Base-by-base conservation (phyloP, 2,797 vertebrate genomes). In the Halcyon smyrnensis region DNA sequence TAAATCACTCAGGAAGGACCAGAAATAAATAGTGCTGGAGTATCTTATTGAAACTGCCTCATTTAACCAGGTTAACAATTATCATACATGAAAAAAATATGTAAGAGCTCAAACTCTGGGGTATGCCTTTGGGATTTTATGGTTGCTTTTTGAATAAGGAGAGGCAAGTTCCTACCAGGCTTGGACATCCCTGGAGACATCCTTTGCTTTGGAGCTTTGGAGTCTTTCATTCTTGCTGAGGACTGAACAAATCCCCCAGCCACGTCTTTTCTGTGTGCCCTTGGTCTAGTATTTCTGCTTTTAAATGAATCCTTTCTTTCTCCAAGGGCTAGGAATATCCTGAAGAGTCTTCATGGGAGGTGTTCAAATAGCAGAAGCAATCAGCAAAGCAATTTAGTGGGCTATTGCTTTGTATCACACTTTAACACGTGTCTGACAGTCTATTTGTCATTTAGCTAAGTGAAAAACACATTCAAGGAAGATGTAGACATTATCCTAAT, bases 1-100 rank as follows among this genome's bases (percentile, higher is more conserved):
- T 71, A 94, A 92, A 95, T 96, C 53, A 51, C 41, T 92, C 60
- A 56, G 54, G 67, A 93, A 90, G 56, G 36, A 36, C 37, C 34
- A 79, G 45, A 60, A 70, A 70, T 37, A 84, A 83, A 51, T 5
- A 95, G 43, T 21, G 6, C 46, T 57, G 25, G 19, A n/a, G 32
- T 34, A n/a, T 80, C 19, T 0, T 20, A 0, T 27, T 53, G 82
- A 91, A 93, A 91, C 37, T 34, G 59, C n/a, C 48, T 63, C 43
- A 4, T 67, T 79, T 41, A 57, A 68, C 27, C 76, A 67, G 39
- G 77, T 82, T 87, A 46, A 57, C 54, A 79, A 36, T n/a, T 37
- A 13, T 41, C n/a, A 57, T 6, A 45, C 15, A 5, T 37, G 10
- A 67, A 80, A 79, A 59, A 39, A 37, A 25, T 19, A 30, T 4